Percentiles rank a stretch among this genome's conserved stretches.
Evolutionary conservation across 2,113 vertebrate species (phyloP).

Genomic region (rat (Rattus norvegicus)): GRCr8 NC_086032.1:76807001-76807500

Average conservation of each 20-base stretch:
- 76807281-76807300: neutral
- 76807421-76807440: fast-evolving
- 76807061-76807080: too few relatives aligned
- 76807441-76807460: constrained; percentile 63
- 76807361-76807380: neutral
- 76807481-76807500: constrained; percentile 94
- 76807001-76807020: too few relatives aligned
- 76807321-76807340: too few relatives aligned
- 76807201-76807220: neutral
- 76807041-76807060: too few relatives aligned
- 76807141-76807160: neutral
- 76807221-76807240: neutral
- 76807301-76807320: neutral
- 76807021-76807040: too few relatives aligned
- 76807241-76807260: neutral
- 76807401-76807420: fast-evolving
- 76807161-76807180: neutral
- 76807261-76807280: neutral
- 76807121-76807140: neutral
- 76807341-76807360: too few relatives aligned
- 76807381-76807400: fast-evolving
- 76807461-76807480: constrained; percentile 90
- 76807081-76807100: too few relatives aligned
- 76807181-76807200: too few relatives aligned
- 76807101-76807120: too few relatives aligned